phyloP scores from a whole-genome alignment of 2,797 vertebrate genomes.

The Strix occidentalis region DNA sequence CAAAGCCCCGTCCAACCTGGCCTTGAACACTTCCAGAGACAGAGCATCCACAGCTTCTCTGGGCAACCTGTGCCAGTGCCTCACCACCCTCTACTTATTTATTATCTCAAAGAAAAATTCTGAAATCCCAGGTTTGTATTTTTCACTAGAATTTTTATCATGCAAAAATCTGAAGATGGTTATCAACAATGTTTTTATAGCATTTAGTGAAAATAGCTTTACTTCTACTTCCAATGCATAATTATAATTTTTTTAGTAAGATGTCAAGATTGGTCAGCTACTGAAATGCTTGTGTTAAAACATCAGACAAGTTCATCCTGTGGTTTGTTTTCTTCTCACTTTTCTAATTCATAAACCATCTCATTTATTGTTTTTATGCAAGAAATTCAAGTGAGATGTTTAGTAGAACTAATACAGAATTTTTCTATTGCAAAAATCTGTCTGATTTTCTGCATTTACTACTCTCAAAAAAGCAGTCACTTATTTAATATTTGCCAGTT shows the following conservation, averaged over 20 bases:
- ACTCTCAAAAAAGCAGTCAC: background rate
- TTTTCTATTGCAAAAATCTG: background rate
- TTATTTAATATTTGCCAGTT: background rate
- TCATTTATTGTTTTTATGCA: background rate
- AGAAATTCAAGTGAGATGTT: background rate
- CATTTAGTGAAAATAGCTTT: background rate
- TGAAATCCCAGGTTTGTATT: background rate
- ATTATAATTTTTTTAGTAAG: background rate
- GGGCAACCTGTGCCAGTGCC: too few relatives aligned
- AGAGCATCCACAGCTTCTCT: too few relatives aligned
- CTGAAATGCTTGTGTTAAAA: background rate
- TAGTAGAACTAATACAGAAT: background rate
- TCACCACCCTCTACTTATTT: background rate
- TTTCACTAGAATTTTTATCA: background rate
- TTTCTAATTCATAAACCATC: background rate
- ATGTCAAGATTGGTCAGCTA: background rate
- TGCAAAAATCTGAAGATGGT: background rate
- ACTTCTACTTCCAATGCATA: background rate
- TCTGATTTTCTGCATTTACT: background rate
- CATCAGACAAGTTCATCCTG: background rate
- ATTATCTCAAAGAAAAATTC: background rate
- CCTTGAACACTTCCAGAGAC: too few relatives aligned
- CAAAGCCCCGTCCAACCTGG: too few relatives aligned
- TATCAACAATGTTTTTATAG: background rate
- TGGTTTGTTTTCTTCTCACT: background rate